Evolutionary conservation across 1,140 invertebrate species (phyloP), one percentile per base, ranked within the genome.

Genomic region (Lepidurus packardi): DNA sequence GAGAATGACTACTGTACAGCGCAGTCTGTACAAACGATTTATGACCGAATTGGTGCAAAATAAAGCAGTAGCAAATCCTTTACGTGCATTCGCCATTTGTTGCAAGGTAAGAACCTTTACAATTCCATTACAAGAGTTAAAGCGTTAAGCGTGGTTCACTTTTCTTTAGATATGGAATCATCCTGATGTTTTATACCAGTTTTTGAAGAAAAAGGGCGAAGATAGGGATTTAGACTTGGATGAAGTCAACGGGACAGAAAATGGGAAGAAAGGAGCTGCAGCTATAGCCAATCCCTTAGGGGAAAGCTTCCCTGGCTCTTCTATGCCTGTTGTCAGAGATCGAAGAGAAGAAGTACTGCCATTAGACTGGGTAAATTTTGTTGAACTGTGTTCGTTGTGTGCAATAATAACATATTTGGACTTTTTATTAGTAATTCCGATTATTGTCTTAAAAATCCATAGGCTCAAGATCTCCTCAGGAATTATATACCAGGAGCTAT

Each of bases 1-100:
- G 0, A 87, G 94, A 74, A 94, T 98, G 92, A 95, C 94, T 1
- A 83, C 89, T 1, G 90, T 96, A 82, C 96, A 98, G 85, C 87
- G 93, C 24, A 91, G 92, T 83, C 85, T 98, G 0, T 98, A 98
- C 82, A 91, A 94, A 80, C 90, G 90, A 1, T 97, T 97, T 82
- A 95, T 97, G 91, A 93, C 94, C 82, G 94, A 97, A 85, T 92
- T 97, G 2, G 92, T 94, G 1, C 88, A 93, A 74, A 92, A 89
- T 10, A 92, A 93, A 79, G 90, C 93, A 42, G 93, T 96, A 34
- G 94, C 94, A 7, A 99, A 99, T 88, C 96, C 98, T 1, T 87
- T 99, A 11, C 98, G 97, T 85, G 96, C 98, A 6, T 99, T 99
- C 87, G 95, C 97, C 65, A 95, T 99, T 76, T 98, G 97, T 85